phyloP scores from a whole-genome alignment of 2,888 invertebrate genomes.

The Galeruca laticollis region DNA sequence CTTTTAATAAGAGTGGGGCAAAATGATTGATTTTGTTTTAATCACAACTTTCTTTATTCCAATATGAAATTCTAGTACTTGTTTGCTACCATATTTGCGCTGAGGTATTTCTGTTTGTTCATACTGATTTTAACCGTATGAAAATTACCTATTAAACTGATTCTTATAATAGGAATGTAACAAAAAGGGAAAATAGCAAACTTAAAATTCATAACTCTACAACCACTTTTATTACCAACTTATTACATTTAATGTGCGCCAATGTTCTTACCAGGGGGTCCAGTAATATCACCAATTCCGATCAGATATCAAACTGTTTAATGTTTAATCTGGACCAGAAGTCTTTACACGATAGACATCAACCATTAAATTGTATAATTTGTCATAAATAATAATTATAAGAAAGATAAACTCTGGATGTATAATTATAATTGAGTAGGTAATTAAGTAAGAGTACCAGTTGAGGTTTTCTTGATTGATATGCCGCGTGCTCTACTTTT shows the following conservation, averaged over 20 bases:
- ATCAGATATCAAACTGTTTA: constrained; percentile 34
- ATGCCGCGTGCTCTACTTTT: constrained; percentile 34
- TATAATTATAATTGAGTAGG: constrained; percentile 30
- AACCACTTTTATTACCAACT: neutral
- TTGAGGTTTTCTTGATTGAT: constrained; percentile 22
- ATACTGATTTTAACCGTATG: too few species aligned
- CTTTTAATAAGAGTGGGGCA: too few species aligned
- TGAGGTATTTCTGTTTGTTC: too few species aligned
- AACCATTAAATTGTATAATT: constrained; percentile 36
- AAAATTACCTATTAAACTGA: too few species aligned
- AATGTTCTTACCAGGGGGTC: constrained; percentile 26
- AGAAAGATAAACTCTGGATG: constrained; percentile 17
- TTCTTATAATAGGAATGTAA: neutral
- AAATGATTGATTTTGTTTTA: too few species aligned
- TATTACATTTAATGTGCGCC: neutral
- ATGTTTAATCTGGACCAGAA: constrained; percentile 33
- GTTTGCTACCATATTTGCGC: too few species aligned
- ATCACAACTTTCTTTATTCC: too few species aligned
- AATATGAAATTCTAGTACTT: too few species aligned
- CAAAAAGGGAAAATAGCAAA: neutral
- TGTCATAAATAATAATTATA: constrained; percentile 38
- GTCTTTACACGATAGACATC: constrained; percentile 32
- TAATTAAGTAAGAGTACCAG: constrained; percentile 35
- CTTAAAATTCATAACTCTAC: too few species aligned
- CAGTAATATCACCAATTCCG: constrained; percentile 17